Evolutionary conservation across 1,140 invertebrate species (phyloP), one percentile per base, ranked within the genome.

Genomic region (Drosophila equinoxialis): DNA sequence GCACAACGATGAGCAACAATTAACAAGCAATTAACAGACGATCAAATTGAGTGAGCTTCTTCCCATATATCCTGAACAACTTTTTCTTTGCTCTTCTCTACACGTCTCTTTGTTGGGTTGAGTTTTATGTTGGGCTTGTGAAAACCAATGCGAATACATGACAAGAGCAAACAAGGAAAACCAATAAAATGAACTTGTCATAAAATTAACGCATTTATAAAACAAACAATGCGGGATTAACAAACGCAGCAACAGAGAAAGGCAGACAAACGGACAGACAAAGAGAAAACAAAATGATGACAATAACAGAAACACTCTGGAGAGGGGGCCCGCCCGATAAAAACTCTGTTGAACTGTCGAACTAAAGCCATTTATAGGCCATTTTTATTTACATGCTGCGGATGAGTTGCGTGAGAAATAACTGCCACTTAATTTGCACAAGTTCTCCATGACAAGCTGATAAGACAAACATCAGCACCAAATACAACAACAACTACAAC

Each of bases 161-260:
- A 62, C 71, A 84, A 77, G 72, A 68, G 82, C 76, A 86, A 86
- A 87, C 79, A 86, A 72, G 84, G 70, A 78, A 80, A 89, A 80
- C 77, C 83, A 84, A 87, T 87, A 89, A 87, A 87, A 89, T 89
- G 84, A 87, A 87, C 80, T 87, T 87, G 84, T 89, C 83, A 87
- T 87, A 87, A 87, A 89, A 87, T 87, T 87, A 87, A 87, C 83
- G 83, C 83, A 89, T 89, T 87, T 89, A 89, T 87, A 83, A 84
- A 71, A 71, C 84, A 87, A 80, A 87, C 83, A 86, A 87, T 86
- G 76, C 83, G 58, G 79, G 83, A 86, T 87, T 86, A 89, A 87
- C 83, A 87, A 83, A 75, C 59, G 61, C 45, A 17, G n/a, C 60
- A 26, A 23, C 41, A 45, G 60, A 45, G 13, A 59, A 3, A 14